phyloP scores from a whole-genome alignment of 1,140 invertebrate species.

The Manduca sexta region DNA sequence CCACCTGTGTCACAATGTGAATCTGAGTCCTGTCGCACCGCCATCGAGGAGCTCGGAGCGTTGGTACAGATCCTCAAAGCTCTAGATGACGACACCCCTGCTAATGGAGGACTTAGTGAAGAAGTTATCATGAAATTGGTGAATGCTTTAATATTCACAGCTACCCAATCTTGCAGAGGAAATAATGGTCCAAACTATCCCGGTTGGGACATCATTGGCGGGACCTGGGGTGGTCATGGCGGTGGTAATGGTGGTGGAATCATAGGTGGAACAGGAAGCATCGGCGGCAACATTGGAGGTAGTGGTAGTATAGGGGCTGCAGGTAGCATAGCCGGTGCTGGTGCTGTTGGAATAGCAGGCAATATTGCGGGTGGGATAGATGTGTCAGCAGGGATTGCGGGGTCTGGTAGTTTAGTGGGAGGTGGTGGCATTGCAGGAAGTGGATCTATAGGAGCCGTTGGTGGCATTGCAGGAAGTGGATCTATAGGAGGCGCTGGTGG shows the following conservation, averaged over 20 bases:
- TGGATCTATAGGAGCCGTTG: too few relatives aligned
- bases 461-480: too few relatives aligned
- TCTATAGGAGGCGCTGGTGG: too few relatives aligned
- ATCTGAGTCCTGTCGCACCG: constrained; percentile 7
- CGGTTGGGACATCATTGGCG: too few relatives aligned
- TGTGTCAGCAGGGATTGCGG: too few relatives aligned
- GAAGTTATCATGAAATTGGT: constrained; percentile 49
- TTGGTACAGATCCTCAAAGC: constrained; percentile 10
- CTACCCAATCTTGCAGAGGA: constrained; percentile 16
- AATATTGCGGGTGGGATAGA: too few relatives aligned
- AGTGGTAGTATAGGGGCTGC: constrained; percentile 7
- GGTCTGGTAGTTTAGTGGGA: too few relatives aligned
- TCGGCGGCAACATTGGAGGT: constrained; percentile 3
- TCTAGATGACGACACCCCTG: constrained; percentile 23
- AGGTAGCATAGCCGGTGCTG: constrained; percentile 7
- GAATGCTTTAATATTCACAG: constrained; percentile 43
- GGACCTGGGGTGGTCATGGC: too few relatives aligned
- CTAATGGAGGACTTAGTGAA: constrained; percentile 15
- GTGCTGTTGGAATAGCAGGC: constrained; percentile 9
- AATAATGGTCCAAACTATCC: not conserved
- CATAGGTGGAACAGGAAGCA: constrained; percentile 1
- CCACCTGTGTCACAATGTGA: not conserved
- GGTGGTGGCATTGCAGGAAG: too few relatives aligned
- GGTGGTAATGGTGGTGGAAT: not conserved
- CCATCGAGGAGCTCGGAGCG: constrained; percentile 10